These are phyloP conservation scores for Aelia acuminata DNA, from an alignment of 2,888 invertebrate species.

Conservation along the genomic window DNA sequence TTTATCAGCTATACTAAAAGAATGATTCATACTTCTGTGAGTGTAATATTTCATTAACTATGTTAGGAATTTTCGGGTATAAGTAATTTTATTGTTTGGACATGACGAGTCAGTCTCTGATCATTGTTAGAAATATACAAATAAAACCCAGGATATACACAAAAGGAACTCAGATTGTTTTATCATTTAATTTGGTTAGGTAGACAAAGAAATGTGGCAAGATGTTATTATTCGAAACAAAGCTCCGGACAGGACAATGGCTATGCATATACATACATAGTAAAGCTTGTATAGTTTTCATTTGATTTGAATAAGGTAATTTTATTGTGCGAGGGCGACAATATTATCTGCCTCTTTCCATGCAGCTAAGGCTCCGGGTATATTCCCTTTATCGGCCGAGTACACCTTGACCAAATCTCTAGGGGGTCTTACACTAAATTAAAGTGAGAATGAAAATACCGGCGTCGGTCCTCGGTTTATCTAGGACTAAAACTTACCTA, in stretches of 20 bases:
- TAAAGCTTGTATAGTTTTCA: constrained; percentile 35
- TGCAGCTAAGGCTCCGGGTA: neutral
- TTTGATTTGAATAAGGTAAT: constrained; percentile 46
- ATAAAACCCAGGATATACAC: neutral
- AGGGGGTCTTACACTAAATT: constrained; percentile 11
- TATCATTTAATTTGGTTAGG: neutral
- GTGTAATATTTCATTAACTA: too few species aligned
- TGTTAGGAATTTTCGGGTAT: too few species aligned
- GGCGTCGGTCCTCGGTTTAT: neutral
- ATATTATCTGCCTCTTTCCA: constrained; percentile 8
- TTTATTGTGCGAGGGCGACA: neutral
- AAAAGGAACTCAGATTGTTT: neutral
- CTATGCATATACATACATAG: constrained; percentile 20
- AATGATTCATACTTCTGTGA: too few species aligned
- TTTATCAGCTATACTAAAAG: too few species aligned
- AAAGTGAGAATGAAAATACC: neutral
- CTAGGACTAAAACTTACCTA: neutral
- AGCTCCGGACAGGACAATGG: neutral
- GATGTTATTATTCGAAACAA: neutral
- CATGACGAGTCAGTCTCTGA: too few species aligned
- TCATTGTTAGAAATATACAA: neutral
- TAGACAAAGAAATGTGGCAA: neutral
- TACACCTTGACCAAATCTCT: constrained; percentile 20
- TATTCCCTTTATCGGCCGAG: neutral
- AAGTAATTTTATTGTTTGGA: too few species aligned